A percentile compares a stretch with the other conserved stretches of the same genome.
These are phyloP conservation scores for Vannuccia rotundouncinata DNA, from an alignment of 2,888 invertebrate species.

Conservation along the genomic window DNA sequence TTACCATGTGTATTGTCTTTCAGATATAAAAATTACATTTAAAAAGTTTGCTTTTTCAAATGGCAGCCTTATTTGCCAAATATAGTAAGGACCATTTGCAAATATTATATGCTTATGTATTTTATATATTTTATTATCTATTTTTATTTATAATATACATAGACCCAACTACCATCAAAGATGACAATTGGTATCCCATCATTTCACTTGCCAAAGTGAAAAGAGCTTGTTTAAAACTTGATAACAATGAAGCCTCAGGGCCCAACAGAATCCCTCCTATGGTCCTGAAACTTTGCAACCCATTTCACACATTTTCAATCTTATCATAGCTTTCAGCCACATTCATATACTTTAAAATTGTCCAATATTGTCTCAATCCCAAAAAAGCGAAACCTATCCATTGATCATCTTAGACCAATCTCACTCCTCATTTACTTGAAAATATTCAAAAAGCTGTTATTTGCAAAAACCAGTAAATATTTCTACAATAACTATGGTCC, in stretches of 20 bases:
- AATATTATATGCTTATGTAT: too few relatives aligned
- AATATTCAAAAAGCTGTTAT: background rate
- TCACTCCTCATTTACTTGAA: background rate
- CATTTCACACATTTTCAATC: background rate
- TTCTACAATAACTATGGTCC: background rate
- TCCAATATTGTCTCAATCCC: background rate
- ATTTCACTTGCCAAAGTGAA: background rate
- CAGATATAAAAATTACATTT: too few relatives aligned
- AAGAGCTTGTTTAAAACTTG: background rate
- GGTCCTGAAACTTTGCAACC: background rate
- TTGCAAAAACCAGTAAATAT: background rate
- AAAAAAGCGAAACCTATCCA: background rate
- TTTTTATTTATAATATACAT: too few relatives aligned
- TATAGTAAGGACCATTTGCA: too few relatives aligned
- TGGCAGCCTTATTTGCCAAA: too few relatives aligned
- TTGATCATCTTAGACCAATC: background rate
- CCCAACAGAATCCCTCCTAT: background rate
- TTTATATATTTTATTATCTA: too few relatives aligned
- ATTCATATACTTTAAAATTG: background rate
- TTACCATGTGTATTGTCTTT: too few relatives aligned
- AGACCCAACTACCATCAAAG: background rate
- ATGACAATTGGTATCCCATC: background rate
- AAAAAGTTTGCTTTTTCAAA: too few relatives aligned
- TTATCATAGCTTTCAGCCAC: background rate
- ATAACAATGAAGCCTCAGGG: background rate